Conservation (phyloP, 2,888 invertebrate species). For the Clunio marinus region DNA sequence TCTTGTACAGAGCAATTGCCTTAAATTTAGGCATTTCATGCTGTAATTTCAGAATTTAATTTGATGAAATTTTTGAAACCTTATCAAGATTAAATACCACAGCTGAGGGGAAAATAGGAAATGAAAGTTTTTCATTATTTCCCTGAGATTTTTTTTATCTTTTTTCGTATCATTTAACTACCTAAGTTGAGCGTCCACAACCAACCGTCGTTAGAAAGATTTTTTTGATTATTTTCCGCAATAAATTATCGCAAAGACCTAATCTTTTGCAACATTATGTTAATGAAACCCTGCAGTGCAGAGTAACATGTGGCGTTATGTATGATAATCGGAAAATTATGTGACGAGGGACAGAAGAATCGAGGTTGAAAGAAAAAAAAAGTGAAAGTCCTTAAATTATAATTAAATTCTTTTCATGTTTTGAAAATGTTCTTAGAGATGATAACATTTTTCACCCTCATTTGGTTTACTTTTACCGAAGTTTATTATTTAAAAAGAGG, state of each 20-base stretch:
- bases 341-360: conserved; percentile 3
- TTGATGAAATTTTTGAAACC: too few relatives aligned
- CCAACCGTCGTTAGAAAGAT: too few relatives aligned
- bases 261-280: background rate
- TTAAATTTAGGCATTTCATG: too few relatives aligned
- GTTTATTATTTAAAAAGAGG: background rate
- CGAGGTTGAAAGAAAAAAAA: background rate
- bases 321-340: conserved; percentile 28
- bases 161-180: too few relatives aligned
- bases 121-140: too few relatives aligned
- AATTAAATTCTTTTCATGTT: conserved; percentile 29
- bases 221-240: conserved; percentile 9
- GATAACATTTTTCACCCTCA: background rate
- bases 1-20: too few relatives aligned
- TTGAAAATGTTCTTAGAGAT: background rate
- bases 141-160: too few relatives aligned
- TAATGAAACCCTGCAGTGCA: conserved; percentile 13
- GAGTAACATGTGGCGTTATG: conserved; percentile 30
- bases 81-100: too few relatives aligned
- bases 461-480: too few relatives aligned
- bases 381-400: background rate
- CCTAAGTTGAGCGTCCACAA: too few relatives aligned
- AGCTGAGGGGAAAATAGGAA: too few relatives aligned
- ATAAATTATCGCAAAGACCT: conserved; percentile 6
- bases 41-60: too few relatives aligned